These are phyloP conservation scores for Sclerodermus sp. DNA, from an alignment of 2,888 invertebrate species.

Conservation along the genomic window DNA sequence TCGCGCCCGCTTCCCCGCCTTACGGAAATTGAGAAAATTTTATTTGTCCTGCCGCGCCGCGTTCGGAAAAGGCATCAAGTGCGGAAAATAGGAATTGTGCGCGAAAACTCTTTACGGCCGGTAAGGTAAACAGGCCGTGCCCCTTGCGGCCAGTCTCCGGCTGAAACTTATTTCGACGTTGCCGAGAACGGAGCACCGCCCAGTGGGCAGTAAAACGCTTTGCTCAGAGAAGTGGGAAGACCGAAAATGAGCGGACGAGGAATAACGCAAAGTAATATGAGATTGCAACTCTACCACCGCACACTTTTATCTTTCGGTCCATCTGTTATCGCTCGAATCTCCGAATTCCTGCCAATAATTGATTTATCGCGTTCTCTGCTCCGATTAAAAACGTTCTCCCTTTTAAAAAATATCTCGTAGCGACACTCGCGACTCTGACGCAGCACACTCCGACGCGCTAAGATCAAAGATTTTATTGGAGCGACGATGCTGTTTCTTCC, in stretches of 20 bases:
- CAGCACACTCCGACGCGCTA: no score
- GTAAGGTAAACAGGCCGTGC: conserved; percentile 31
- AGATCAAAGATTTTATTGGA: no score
- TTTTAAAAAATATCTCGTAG: no score
- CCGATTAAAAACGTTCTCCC: no score
- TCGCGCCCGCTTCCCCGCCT: conserved; percentile 15
- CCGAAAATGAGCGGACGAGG: neutral
- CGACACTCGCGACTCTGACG: no score
- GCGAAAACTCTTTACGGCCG: conserved; percentile 28
- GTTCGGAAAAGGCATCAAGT: conserved; percentile 34
- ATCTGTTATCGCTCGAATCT: no score
- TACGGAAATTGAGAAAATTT: conserved; percentile 47
- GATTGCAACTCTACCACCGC: neutral
- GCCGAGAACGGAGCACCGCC: conserved; percentile 11
- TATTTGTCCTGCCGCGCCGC: conserved; percentile 38
- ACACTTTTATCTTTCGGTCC: no score
- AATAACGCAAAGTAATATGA: neutral
- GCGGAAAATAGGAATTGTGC: conserved; percentile 42
- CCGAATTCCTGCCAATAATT: no score
- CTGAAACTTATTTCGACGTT: conserved; percentile 38
- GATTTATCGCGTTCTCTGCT: no score
- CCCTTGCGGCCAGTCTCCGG: conserved; percentile 36
- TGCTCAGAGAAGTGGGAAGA: conserved; percentile 16
- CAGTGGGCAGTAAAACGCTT: conserved; percentile 26
- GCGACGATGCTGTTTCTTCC: no score